Conservation (phyloP, 2,797 vertebrate genomes). For the Vultur gryphus region DNA sequence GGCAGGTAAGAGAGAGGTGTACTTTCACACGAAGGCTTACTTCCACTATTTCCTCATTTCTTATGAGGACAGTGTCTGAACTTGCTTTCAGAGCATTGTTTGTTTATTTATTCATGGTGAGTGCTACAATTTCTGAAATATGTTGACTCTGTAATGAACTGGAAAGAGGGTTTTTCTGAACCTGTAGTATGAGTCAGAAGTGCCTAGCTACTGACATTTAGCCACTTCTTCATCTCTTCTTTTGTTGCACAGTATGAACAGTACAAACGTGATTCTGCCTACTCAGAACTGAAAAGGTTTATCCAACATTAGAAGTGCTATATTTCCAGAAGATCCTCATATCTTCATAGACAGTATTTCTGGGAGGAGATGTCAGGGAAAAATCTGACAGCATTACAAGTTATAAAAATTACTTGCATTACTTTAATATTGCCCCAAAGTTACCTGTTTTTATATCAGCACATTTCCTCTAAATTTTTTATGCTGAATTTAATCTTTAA, state of each 20-base stretch:
- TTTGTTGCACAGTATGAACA: not conserved
- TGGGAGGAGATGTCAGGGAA: not conserved
- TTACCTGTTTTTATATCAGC: not conserved
- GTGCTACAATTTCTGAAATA: not conserved
- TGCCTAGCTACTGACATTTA: not conserved
- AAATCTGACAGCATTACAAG: not conserved
- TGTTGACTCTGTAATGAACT: not conserved
- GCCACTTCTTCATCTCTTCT: not conserved
- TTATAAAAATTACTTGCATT: not conserved
- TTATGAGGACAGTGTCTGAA: not conserved
- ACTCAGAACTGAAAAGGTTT: not conserved
- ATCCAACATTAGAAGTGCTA: not conserved
- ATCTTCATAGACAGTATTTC: not conserved
- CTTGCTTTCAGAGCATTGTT: not conserved
- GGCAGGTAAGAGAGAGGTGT: not conserved
- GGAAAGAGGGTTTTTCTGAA: not conserved
- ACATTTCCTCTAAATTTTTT: not conserved
- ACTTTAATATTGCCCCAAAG: not conserved
- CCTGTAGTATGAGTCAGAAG: not conserved
- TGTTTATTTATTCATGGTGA: not conserved
- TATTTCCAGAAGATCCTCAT: not conserved
- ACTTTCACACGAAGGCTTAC: rapidly evolving
- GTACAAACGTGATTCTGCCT: not conserved
- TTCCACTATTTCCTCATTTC: not conserved
- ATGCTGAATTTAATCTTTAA: not conserved